Evolutionary conservation across 1,140 invertebrate species (phyloP).

Genomic region (Aricia agestis): DNA sequence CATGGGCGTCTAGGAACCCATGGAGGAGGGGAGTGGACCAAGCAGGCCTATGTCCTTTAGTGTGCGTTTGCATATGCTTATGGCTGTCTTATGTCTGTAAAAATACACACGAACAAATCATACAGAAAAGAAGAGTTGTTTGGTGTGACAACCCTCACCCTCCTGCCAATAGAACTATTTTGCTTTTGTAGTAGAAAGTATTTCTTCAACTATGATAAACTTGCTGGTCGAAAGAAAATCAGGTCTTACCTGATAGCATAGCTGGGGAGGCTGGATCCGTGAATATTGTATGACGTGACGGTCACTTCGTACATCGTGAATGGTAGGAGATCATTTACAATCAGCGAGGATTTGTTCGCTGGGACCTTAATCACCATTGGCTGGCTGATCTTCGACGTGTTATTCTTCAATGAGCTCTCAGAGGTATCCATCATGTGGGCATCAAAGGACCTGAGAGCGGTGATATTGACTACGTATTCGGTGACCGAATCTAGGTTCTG

Average conservation of each 20-base stretch:
- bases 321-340: constrained; percentile 79
- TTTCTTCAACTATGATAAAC: too few relatives aligned
- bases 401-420: constrained; percentile 58
- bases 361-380: constrained; percentile 70
- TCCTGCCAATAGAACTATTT: too few relatives aligned
- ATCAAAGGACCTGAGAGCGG: constrained; percentile 81
- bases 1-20: too few relatives aligned
- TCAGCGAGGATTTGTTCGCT: constrained; percentile 76
- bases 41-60: too few relatives aligned
- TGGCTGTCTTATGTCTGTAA: too few relatives aligned
- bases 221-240: too few relatives aligned
- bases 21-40: too few relatives aligned
- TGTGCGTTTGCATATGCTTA: too few relatives aligned
- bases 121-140: too few relatives aligned
- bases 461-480: constrained; percentile 84
- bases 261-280: constrained; percentile 85
- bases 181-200: too few relatives aligned
- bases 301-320: constrained; percentile 90
- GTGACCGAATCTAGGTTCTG: constrained; percentile 80
- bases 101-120: too few relatives aligned
- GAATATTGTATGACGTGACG: constrained; percentile 83
- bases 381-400: constrained; percentile 38
- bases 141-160: too few relatives aligned
- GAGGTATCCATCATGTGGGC: constrained; percentile 70
- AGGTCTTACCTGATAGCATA: constrained; percentile 76